Base-by-base conservation (phyloP, 2,888 invertebrate species). In the Caenorhabditis becei region DNA sequence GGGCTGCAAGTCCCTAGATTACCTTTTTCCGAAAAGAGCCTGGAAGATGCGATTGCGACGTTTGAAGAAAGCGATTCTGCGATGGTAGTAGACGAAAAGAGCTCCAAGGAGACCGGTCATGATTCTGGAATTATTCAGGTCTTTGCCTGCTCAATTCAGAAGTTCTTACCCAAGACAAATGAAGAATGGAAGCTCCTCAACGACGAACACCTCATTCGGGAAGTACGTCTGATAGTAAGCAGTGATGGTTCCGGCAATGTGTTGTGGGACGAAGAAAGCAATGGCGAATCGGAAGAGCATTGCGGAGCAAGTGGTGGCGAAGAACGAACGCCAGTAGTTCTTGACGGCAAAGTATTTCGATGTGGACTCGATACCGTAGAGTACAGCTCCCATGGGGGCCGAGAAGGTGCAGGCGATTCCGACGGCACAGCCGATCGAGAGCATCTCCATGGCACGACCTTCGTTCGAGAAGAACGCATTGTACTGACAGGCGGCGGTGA, bases 311-410 rank as follows among this genome's bases (percentile, higher is more conserved):
- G 86, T 86, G 5, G 87, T 87, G 24, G 87, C 87, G 63, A 87
- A 87, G 77, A 87, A 87, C 10, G 86, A 85, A 49, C 97, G 93
- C 97, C 97, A 98, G 91, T 98, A 98, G 92, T 98, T 98, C 77
- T 97, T 93, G 0, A 98, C 97, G 10, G 97, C 97, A 92, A 98
- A 98, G 92, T 97, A 98, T 0, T 97, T 97, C 0, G 97, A 96
- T 24, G 98, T 98, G 93, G 98, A 97, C 93, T 98, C 97, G 89
- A 98, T 98, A 90, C 97, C 97, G 93, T 98, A 98, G 69, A 98
- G 93, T 0, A 88, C 87, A 61, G 82, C 87, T 91, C 97, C 97
- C 32, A 97, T 96, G 0, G 97, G 97, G 0, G 97, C 96, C 0
- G 96, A 97, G 93, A 98, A 98, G 90, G 97, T 97, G 44, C 96